Conservation (phyloP, 1,140 invertebrate species). For the Pantala flavescens region DNA sequence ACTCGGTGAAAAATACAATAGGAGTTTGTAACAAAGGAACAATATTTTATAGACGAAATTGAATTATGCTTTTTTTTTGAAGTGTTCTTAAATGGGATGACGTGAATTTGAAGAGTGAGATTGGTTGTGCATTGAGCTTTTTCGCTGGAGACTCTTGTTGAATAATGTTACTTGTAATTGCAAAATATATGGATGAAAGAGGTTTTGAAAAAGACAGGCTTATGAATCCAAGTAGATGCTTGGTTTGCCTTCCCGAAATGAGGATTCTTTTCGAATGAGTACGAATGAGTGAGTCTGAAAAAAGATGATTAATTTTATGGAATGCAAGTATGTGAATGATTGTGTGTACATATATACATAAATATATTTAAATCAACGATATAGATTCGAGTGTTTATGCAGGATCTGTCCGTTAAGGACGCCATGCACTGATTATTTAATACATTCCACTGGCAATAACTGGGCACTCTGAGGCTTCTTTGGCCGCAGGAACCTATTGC, state of each 20-base stretch:
- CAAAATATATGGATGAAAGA: background rate
- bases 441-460: conserved; percentile 1
- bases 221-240: background rate
- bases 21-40: too few relatives aligned
- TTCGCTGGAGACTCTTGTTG: background rate
- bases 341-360: background rate
- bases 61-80: too few relatives aligned
- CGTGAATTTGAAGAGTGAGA: too few relatives aligned
- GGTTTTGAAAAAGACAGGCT: background rate
- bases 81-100: too few relatives aligned
- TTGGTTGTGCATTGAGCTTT: too few relatives aligned
- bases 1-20: too few relatives aligned
- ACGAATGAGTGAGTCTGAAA: background rate
- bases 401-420: background rate
- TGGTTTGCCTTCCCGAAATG: background rate
- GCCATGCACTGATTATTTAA: background rate
- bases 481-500: background rate
- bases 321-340: background rate
- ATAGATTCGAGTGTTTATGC: conserved; percentile 7
- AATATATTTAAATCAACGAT: background rate
- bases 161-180: background rate
- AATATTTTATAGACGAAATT: too few relatives aligned
- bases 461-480: background rate
- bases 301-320: background rate
- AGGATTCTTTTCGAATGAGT: background rate